Evolutionary conservation across 2,113 vertebrate species (phyloP), one percentile per base, ranked within the genome.

Genomic region (Mystacornis crossleyi): DNA sequence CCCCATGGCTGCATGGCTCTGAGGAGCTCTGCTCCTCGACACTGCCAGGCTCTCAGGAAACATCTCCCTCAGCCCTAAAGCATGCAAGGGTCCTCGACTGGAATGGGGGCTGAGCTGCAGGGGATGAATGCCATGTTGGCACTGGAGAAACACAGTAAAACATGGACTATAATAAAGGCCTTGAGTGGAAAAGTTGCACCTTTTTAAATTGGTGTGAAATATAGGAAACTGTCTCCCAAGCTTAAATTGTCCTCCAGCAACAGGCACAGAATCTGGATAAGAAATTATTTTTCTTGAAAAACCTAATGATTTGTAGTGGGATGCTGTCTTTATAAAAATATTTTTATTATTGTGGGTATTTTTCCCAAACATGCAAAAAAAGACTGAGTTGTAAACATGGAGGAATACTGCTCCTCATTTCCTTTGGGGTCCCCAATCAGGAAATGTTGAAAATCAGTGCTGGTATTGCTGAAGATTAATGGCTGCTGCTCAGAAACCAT

Each of bases 361-460:
- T 66, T 45, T 31, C 58, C 60, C 55, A 48, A 82, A 55, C 23
- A 36, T 8, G n/a, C 50, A 89, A 82, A 55, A 82, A 45, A 51
- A 83, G 25, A 67, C 36, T 45, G 23, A 74, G 60, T 51, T 3
- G 18, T 92, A 90, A 95, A 93, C 92, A 88, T 87, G 42, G 77
- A 91, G 79, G 53, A 95, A 90, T 86, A 84, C 84, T 95, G 67
- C 34, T 97, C 81, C 92, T 94, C 93, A 80, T 96, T 97, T 97
- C 92, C 93, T 93, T 93, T 96, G 73, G 80, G 74, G 72, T 20
- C n/a, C 21, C 85, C 81, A 66, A 61, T 86, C 88, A 94, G 94
- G 95, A 97, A 97, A 95, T 79, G 64, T 84, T 96, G 86, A 90
- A 97, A 89, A 75, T 86, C 65, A 36, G 34, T 65, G 48, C 67